phyloP scores from a whole-genome alignment of 2,797 vertebrate species.

The Tragelaphus eurycerus region DNA sequence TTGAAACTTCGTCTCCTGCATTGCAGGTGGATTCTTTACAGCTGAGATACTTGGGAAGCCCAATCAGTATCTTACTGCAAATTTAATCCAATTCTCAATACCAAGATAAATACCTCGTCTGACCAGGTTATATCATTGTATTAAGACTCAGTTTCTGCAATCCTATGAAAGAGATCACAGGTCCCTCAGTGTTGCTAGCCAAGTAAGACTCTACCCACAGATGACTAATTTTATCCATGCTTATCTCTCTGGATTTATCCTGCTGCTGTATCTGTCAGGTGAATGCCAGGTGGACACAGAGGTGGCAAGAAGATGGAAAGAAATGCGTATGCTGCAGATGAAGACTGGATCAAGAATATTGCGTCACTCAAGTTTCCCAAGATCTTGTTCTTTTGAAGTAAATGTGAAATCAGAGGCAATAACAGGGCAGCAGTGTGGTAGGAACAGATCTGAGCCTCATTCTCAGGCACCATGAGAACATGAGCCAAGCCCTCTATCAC shows the following conservation, averaged over 20 bases:
- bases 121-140: background rate
- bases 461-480: background rate
- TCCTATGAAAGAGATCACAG: background rate
- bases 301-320: background rate
- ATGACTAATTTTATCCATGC: background rate
- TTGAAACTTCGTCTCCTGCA: background rate
- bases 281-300: background rate
- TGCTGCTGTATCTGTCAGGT: background rate
- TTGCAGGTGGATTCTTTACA: background rate
- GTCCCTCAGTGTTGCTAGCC: background rate
- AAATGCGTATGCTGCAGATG: background rate
- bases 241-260: background rate
- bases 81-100: slow-evolving; percentile 29
- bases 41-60: background rate
- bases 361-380: background rate
- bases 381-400: background rate
- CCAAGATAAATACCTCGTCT: background rate
- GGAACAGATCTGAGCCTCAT: background rate
- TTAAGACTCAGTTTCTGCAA: background rate
- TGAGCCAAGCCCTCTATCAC: background rate
- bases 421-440: background rate
- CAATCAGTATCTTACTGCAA: background rate
- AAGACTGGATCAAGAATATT: background rate
- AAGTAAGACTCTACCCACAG: background rate
- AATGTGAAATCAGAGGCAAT: background rate